Percentiles rank a stretch among this genome's conserved stretches.
Evolutionary conservation across 2,113 vertebrate species (phyloP).

Genomic region (Corythaixoides concolor): DNA sequence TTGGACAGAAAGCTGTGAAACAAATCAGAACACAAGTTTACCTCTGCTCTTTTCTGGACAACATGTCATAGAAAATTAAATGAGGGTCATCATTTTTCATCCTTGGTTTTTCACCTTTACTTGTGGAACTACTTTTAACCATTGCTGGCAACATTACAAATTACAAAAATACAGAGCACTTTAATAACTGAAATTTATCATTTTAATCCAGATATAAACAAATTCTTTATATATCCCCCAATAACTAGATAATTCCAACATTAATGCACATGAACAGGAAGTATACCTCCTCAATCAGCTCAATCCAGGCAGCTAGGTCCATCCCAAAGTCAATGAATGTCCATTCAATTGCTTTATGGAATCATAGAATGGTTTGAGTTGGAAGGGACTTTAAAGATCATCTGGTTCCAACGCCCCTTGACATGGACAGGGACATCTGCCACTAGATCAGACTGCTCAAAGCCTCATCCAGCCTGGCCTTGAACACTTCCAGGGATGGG

Average conservation of each 20-base stretch:
- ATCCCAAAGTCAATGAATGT: background rate
- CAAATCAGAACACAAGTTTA: background rate
- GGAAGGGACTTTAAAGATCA: too few species aligned
- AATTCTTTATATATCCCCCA: background rate
- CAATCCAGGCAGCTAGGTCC: background rate
- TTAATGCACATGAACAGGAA: background rate
- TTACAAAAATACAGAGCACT: background rate
- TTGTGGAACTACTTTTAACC: background rate
- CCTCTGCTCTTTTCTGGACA: background rate
- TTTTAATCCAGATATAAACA: background rate
- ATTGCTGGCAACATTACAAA: background rate
- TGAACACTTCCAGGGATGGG: too few species aligned
- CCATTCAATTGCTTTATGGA: conserved; percentile 74
- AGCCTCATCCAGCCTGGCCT: too few species aligned
- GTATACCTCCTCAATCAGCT: conserved; percentile 66
- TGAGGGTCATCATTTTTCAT: background rate
- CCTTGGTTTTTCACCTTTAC: background rate
- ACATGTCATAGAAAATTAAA: background rate
- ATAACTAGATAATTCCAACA: background rate
- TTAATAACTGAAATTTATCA: background rate
- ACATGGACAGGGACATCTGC: too few species aligned
- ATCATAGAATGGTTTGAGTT: too few species aligned
- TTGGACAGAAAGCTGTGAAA: background rate
- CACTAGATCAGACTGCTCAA: too few species aligned
- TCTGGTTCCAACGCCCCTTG: too few species aligned